Evolutionary conservation across 1,140 invertebrate genomes (phyloP).

Genomic region (Heliconius melpomene): DNA sequence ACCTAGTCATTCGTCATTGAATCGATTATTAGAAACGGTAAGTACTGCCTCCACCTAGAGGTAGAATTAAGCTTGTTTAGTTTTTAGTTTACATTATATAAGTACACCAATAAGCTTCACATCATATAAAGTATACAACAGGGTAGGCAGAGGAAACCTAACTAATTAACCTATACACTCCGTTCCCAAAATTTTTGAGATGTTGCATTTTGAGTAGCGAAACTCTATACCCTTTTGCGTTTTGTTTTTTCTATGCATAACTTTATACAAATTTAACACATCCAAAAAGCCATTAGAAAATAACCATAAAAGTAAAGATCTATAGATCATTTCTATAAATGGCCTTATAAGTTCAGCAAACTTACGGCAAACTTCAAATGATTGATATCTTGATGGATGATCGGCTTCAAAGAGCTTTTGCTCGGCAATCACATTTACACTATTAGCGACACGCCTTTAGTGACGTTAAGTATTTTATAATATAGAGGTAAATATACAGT

Average conservation of each 20-base stretch:
- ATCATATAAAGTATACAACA: no score
- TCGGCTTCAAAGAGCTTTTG: neutral
- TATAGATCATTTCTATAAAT: neutral
- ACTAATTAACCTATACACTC: no score
- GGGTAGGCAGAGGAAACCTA: no score
- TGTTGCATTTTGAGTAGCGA: neutral
- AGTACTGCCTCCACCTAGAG: no score
- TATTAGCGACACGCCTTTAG: conserved; percentile 9
- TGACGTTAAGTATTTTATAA: neutral
- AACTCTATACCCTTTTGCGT: neutral
- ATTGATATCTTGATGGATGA: conserved; percentile 14
- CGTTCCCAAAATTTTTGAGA: no score
- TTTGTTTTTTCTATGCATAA: neutral
- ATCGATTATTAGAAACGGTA: no score
- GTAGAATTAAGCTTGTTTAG: no score
- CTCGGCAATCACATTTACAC: conserved; percentile 8
- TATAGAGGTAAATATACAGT: no score
- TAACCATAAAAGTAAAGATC: neutral
- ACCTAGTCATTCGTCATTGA: no score
- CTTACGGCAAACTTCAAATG: neutral
- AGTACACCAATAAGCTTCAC: no score
- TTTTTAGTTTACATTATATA: no score
- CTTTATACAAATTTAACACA: no score
- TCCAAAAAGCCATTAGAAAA: neutral
- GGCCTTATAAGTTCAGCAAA: neutral